Percentiles rank a stretch among this genome's conserved stretches.
Conservation (phyloP, 2,888 invertebrate genomes). For the Hypolimnas misippus region DNA sequence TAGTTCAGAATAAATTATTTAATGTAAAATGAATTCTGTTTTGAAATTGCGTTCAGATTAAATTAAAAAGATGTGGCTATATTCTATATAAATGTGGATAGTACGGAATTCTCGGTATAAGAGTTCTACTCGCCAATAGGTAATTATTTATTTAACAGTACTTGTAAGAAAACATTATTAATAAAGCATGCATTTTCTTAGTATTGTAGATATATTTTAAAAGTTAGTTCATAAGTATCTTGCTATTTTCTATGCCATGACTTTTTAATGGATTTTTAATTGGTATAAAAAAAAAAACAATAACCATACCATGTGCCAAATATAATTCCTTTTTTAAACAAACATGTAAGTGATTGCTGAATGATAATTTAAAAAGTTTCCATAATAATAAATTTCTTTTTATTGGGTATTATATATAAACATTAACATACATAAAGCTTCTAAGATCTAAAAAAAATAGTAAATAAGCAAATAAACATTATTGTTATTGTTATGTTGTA, state of each 20-base stretch:
- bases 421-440: neutral
- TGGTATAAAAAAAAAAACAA: neutral
- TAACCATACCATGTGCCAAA: slow-evolving; percentile 6
- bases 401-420: neutral
- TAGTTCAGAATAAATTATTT: neutral
- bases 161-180: neutral
- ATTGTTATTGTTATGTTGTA: slow-evolving; percentile 7
- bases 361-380: no score
- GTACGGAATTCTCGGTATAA: neutral
- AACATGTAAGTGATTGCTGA: neutral
- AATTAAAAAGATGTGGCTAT: no score
- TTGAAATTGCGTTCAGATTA: no score
- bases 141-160: neutral
- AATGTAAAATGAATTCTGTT: neutral
- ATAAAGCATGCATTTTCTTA: slow-evolving; percentile 28
- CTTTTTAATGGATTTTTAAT: neutral
- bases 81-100: no score
- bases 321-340: neutral
- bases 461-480: neutral
- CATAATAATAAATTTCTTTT: neutral
- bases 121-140: neutral
- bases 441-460: neutral
- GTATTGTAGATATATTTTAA: slow-evolving; percentile 30
- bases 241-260: neutral
- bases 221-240: neutral